phyloP scores from a whole-genome alignment of 2,113 vertebrate species.

The Pycnonotus jocosus region DNA sequence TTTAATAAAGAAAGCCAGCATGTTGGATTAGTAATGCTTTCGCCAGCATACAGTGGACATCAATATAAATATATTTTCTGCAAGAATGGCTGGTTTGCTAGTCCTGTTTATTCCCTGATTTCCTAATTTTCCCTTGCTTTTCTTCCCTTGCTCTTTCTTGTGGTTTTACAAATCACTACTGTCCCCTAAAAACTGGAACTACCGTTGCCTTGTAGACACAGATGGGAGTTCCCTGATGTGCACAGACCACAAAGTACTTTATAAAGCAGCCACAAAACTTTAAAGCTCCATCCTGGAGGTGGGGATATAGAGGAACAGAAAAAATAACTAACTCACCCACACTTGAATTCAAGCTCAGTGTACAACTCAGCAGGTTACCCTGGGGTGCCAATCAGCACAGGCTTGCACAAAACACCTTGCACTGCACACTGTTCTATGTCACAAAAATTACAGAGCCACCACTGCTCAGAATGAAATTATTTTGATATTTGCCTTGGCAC shows the following conservation, averaged over 20 bases:
- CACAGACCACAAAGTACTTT: not conserved
- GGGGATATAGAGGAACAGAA: not conserved
- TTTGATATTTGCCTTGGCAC: not conserved
- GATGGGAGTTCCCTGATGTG: not conserved
- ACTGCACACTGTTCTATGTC: not conserved
- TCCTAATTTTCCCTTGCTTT: not conserved
- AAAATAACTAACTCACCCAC: not conserved
- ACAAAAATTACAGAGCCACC: not conserved
- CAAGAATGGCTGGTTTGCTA: not conserved
- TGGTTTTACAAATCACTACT: not conserved
- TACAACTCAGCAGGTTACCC: not conserved
- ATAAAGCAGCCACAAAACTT: not conserved
- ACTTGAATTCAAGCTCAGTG: not conserved
- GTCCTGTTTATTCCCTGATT: not conserved
- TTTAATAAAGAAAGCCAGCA: not conserved
- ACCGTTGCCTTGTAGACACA: not conserved
- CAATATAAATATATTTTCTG: not conserved
- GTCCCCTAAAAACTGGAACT: not conserved
- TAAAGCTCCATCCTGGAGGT: not conserved
- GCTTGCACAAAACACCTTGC: not conserved
- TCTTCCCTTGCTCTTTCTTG: not conserved
- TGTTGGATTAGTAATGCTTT: not conserved
- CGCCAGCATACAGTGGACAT: not conserved
- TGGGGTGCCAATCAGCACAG: not conserved
- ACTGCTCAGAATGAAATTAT: not conserved